Conservation (phyloP, 2,888 invertebrate species). For the Linhomoeus sp. region DNA sequence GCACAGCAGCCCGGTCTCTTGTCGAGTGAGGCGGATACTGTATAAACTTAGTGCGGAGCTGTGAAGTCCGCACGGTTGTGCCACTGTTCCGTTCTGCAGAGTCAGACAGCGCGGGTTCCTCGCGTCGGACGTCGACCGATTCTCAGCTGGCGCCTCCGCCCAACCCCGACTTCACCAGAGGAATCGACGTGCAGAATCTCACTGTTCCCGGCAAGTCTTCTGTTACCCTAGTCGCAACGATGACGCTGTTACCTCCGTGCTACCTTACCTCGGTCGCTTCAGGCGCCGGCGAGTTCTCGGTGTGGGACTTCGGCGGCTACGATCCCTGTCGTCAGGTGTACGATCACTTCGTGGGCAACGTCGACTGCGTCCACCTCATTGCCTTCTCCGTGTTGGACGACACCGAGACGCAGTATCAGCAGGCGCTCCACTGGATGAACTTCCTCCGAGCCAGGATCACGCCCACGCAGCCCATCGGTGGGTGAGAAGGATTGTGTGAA, state of each 20-base stretch:
- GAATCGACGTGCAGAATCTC: conserved; percentile 44
- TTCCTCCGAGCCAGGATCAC: conserved; percentile 47
- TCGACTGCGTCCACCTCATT: conserved; percentile 43
- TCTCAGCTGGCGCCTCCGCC: conserved; percentile 6
- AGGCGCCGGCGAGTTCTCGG: conserved; percentile 43
- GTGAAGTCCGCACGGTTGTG: too few species aligned
- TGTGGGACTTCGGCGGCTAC: conserved; percentile 57
- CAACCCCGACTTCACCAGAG: conserved; percentile 40
- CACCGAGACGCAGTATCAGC: conserved; percentile 39
- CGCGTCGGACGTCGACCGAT: too few species aligned
- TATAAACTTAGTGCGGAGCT: too few species aligned
- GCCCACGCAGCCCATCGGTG: conserved; percentile 41
- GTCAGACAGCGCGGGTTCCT: background rate
- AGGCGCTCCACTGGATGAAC: conserved; percentile 50
- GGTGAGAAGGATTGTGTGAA: conserved; percentile 3
- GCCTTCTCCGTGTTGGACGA: conserved; percentile 48
- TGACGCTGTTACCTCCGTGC: too few species aligned
- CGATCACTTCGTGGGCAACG: conserved; percentile 48
- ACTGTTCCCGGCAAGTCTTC: conserved; percentile 27
- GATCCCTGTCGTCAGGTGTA: conserved; percentile 46
- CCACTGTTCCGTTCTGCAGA: background rate
- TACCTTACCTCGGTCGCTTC: too few species aligned
- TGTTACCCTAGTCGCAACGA: background rate
- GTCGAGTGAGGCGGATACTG: too few species aligned
- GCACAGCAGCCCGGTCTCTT: too few species aligned